Conservation (phyloP, 1,140 invertebrate species). For the Drosophila watanabei region DNA sequence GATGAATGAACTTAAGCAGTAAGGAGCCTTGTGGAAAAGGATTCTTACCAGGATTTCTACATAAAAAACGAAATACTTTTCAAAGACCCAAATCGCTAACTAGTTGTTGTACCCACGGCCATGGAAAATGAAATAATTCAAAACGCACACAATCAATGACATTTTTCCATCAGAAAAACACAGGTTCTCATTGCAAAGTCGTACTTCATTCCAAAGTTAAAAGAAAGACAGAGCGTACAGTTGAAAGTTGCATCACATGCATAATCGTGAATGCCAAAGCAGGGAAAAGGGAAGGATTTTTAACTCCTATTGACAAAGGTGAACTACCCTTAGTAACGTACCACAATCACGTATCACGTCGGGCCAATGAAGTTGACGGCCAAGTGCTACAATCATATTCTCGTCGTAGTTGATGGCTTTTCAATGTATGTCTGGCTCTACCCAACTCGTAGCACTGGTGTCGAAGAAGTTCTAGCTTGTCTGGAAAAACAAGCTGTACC, state of each 20-base stretch:
- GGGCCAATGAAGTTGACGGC: constrained; percentile 76
- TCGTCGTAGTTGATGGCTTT: neutral
- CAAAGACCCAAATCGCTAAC: no score
- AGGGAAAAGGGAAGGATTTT: neutral
- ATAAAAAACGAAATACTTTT: no score
- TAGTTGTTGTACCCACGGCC: no score
- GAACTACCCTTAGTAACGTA: constrained; percentile 46
- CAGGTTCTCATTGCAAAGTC: no score
- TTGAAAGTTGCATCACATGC: neutral
- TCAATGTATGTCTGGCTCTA: neutral
- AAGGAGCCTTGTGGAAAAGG: no score
- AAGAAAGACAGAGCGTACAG: neutral
- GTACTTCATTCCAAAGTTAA: neutral
- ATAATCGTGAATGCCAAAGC: neutral
- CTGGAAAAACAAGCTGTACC: no score
- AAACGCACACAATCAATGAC: no score
- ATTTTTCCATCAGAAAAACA: no score
- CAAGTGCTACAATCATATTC: constrained; percentile 3
- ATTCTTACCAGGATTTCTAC: no score
- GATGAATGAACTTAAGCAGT: no score
- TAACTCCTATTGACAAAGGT: neutral
- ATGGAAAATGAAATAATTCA: no score
- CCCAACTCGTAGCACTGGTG: neutral
- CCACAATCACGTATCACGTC: constrained; percentile 42
- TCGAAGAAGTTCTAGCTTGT: neutral